phyloP scores from a whole-genome alignment of 2,888 invertebrate genomes.

The Alviniconcha strummeri region DNA sequence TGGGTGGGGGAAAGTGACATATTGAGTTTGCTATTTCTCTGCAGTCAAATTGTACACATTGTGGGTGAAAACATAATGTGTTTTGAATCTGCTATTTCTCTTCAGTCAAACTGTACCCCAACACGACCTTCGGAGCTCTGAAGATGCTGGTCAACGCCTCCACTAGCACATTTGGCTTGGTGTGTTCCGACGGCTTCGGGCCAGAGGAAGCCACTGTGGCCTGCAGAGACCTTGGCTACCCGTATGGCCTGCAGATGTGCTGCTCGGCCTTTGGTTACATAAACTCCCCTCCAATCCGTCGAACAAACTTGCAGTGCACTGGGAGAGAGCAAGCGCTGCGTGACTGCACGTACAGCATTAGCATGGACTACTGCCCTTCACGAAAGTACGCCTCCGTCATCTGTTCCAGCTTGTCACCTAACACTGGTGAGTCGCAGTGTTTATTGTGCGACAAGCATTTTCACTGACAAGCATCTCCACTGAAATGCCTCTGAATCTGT shows the following conservation, averaged over 20 bases:
- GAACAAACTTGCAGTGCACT: conserved; percentile 51
- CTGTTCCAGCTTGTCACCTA: conserved; percentile 55
- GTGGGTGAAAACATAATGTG: no score
- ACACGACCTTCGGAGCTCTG: conserved; percentile 55
- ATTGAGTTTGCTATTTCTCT: no score
- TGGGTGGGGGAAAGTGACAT: no score
- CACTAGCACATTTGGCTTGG: conserved; percentile 50
- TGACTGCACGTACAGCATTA: conserved; percentile 48
- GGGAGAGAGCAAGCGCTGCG: conserved; percentile 51
- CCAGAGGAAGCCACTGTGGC: conserved; percentile 33
- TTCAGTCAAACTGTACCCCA: conserved; percentile 54
- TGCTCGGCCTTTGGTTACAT: conserved; percentile 51
- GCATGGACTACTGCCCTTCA: conserved; percentile 50
- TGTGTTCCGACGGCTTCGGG: conserved; percentile 38
- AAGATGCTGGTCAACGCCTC: conserved; percentile 38
- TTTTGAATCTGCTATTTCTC: no score
- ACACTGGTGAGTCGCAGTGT: conserved; percentile 49
- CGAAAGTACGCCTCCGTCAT: conserved; percentile 59
- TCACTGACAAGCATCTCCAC: no score
- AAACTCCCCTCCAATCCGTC: conserved; percentile 36
- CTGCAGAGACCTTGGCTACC: conserved; percentile 34
- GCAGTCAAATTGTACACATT: no score
- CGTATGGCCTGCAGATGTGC: conserved; percentile 36
- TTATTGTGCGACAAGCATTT: no score
- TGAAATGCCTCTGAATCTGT: no score